Evolutionary conservation across 2,888 invertebrate species (phyloP).

Genomic region (Lottia gigantea): DNA sequence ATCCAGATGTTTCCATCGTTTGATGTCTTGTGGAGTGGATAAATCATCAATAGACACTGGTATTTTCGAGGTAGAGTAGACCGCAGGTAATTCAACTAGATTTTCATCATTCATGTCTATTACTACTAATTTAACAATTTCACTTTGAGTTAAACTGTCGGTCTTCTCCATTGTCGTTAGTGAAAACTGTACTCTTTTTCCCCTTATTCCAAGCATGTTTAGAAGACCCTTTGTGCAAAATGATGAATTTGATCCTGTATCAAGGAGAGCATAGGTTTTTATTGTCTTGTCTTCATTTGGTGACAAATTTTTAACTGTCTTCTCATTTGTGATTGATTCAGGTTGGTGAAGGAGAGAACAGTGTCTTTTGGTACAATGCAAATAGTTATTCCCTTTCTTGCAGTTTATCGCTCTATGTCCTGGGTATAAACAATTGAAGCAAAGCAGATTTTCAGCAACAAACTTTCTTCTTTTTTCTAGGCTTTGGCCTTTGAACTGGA

Average conservation of each 20-base stretch:
- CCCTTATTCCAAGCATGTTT: neutral
- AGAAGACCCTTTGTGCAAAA: neutral
- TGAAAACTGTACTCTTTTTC: neutral
- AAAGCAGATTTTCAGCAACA: neutral
- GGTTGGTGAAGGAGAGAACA: neutral
- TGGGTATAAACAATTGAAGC: neutral
- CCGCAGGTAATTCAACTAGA: neutral
- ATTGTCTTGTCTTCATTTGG: neutral
- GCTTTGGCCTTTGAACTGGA: neutral
- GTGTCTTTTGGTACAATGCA: neutral
- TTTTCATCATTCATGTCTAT: neutral
- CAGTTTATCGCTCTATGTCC: neutral
- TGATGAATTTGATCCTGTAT: neutral
- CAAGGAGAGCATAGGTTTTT: slow-evolving; percentile 6
- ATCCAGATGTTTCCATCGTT: slow-evolving; percentile 6
- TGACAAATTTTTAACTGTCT: slow-evolving; percentile 13
- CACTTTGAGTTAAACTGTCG: neutral
- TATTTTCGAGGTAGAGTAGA: neutral
- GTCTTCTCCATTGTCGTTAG: neutral
- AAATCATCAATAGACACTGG: neutral
- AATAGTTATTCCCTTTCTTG: neutral
- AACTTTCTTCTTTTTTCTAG: neutral
- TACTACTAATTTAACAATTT: neutral
- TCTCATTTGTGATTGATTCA: neutral
- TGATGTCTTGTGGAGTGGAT: neutral